Percentiles rank a stretch among this genome's conserved stretches.
Conservation (phyloP, 2,113 vertebrate genomes). For the Aegotheles bennettii region DNA sequence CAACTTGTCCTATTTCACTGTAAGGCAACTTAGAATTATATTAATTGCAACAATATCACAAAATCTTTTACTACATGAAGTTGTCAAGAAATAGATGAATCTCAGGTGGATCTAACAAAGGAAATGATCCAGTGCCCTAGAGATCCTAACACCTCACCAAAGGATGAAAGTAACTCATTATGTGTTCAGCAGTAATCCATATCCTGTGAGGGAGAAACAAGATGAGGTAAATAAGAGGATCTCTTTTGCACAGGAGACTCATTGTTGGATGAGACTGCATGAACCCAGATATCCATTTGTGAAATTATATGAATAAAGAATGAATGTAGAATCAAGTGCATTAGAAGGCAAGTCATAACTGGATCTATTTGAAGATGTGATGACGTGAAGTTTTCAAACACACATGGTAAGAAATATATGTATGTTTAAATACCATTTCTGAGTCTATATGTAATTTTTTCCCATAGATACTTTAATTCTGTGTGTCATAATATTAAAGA, state of each 20-base stretch:
- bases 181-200: neutral
- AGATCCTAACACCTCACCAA: neutral
- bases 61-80: neutral
- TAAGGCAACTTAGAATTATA: neutral
- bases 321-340: neutral
- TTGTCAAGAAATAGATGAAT: neutral
- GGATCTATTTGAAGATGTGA: neutral
- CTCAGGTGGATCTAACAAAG: neutral
- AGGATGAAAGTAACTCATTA: neutral
- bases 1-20: neutral
- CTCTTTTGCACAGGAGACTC: neutral
- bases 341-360: neutral
- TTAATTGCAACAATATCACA: neutral
- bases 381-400: neutral
- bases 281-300: neutral
- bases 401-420: neutral
- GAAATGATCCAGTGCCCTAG: neutral
- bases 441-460: neutral
- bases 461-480: neutral
- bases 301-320: neutral
- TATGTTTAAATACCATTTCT: neutral
- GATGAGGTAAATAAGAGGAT: neutral
- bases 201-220: neutral
- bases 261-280: neutral
- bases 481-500: neutral